Base-by-base conservation (phyloP, 2,888 invertebrate species). In the Nomada lathburiana region DNA sequence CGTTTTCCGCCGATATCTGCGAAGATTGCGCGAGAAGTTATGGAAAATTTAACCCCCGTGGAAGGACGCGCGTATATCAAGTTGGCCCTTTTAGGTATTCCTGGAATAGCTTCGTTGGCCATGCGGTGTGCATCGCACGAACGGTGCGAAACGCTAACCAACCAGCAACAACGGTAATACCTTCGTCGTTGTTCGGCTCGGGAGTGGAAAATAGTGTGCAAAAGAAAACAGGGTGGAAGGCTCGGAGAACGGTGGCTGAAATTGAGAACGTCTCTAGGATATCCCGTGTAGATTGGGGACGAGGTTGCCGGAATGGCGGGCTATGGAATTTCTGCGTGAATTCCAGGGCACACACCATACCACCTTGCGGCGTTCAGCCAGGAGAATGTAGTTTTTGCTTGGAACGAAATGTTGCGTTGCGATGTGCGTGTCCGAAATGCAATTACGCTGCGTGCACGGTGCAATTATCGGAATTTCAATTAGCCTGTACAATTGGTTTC, bases 31-130 rank as follows among this genome's bases (percentile, higher is more conserved):
- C 62, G 69, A 47, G 70, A 63, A 85, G 68, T 88, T 88, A 88
- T 88, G 82, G 88, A 86, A 88, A 88, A 88, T 88, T 88, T 82
- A 82, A 87, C 76, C 79, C 79, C 57, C 59, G 55, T 81, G 76
- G n/a, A 81, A 77, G 80, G 75, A 68, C 73, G 68, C 77, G 81
- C 75, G 80, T 83, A 78, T 81, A 82, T 85, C 77, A 83, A 26
- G 57, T 62, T 64, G 59, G 60, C 67, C 79, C 68, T 74, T 84
- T 82, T 81, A 77, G 89, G 89, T 89, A 90, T 91, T 90, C 89
- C 84, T 79, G 78, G 81, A 82, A 83, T 75, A 80, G 76, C 86
- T 89, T 89, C 89, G 85, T 84, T 80, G 90, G 89, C 88, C 89
- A 90, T 88, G 89, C 89, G 90, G 86, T 82, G 82, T 87, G 78